Evolutionary conservation across 1,140 invertebrate species (phyloP), one percentile per base, ranked within the genome.

Genomic region (Drosophila gunungcola): DNA sequence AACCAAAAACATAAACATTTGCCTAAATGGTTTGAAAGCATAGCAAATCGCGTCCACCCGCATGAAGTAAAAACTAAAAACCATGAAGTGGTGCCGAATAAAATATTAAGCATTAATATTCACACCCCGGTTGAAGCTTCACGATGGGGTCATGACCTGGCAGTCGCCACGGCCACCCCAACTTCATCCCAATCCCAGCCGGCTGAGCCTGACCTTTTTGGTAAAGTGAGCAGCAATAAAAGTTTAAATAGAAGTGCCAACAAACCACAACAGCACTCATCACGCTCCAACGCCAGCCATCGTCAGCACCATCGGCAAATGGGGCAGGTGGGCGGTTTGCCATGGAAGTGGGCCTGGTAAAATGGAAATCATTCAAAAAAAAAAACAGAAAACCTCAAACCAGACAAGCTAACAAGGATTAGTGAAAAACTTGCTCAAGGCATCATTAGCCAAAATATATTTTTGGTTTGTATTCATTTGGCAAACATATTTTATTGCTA

Each of bases 171-270:
- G 1, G 29, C 29, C 29, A 7, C 68, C 52, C n/a, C 32, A 27
- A n/a, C 52, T 10, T 42, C 32, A 21, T 32, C 43, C 12, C 32
- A 39, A 27, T 49, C 61, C 69, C 62, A 49, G 51, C 80, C 51
- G 61, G 12, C 42, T 46, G 43, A 36, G 29, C 48, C 61, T 61
- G 65, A 84, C 80, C 77, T 84, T 84, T 83, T 79, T 79, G 69
- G 75, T 67, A 82, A 88, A 79, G 68, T 82, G 80, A 78, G 75
- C 83, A 70, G 83, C 76, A 88, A 88, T 88, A 88, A 88, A 88
- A 89, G 83, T 88, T 88, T 88, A 88, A 88, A 88, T 89, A 88
- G 79, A 89, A 89, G 84, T 86, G 75, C 79, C 83, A 88, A 88
- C 83, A 88, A 88, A 83, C 83, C 83, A 89, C 83, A 88, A 83